Evolutionary conservation across 1,140 invertebrate genomes (phyloP).

Genomic region (Ooceraea biroi): DNA sequence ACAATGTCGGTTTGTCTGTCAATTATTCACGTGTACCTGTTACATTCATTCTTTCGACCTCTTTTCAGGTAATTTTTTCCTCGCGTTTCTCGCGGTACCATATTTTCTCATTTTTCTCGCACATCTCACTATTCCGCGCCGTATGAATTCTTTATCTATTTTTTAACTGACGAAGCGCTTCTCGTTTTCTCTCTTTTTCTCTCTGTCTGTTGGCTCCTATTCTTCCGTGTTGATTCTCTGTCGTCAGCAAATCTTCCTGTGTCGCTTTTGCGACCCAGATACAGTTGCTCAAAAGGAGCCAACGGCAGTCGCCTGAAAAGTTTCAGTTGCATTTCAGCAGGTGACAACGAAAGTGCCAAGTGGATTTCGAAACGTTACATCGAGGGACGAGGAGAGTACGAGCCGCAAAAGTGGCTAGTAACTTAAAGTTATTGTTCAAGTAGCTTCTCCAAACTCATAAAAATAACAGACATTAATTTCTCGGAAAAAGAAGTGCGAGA

Average conservation of each 20-base stretch:
- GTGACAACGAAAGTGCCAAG: neutral
- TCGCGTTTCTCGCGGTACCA: neutral
- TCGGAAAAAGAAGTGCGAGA: neutral
- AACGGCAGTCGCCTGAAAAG: slow-evolving; percentile 35
- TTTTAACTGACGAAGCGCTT: slow-evolving; percentile 1
- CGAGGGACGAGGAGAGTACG: neutral
- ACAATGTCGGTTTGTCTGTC: neutral
- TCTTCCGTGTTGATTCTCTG: slow-evolving; percentile 22
- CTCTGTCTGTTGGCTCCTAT: neutral
- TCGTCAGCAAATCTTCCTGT: slow-evolving; percentile 48
- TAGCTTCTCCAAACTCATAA: neutral
- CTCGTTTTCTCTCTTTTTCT: neutral
- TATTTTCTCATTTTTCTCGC: neutral
- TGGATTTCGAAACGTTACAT: slow-evolving; percentile 1
- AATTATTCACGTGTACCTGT: slow-evolving; percentile 6
- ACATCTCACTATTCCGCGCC: neutral
- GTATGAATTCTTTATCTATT: slow-evolving; percentile 43
- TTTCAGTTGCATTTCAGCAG: slow-evolving; percentile 38
- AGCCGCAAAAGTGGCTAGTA: neutral
- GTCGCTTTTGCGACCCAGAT: slow-evolving; percentile 17
- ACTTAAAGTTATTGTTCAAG: slow-evolving; percentile 24
- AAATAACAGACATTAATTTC: slow-evolving; percentile 6
- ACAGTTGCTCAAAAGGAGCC: slow-evolving; percentile 52
- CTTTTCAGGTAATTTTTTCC: slow-evolving; percentile 8
- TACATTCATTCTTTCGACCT: neutral